phyloP scores from a whole-genome alignment of 2,797 vertebrate genomes.

The Microtus agrestis region DNA sequence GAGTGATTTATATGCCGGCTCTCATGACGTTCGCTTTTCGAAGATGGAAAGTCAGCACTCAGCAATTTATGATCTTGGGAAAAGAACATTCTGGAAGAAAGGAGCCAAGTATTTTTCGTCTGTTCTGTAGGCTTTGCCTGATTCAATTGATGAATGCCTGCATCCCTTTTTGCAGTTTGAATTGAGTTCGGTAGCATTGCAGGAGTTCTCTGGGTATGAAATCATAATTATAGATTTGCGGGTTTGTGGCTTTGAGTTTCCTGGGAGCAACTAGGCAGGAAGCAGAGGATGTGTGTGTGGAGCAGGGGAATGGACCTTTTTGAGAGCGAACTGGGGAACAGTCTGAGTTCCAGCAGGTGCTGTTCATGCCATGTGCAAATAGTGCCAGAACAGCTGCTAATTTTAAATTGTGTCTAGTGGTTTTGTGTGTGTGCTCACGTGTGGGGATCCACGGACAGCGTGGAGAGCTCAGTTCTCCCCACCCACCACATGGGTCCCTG shows the following conservation, averaged over 20 bases:
- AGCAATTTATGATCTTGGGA: constrained; percentile 60
- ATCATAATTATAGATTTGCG: background rate
- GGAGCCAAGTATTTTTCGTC: constrained; percentile 26
- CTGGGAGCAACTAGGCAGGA: background rate
- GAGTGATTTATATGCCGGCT: constrained; percentile 59
- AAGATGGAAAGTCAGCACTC: constrained; percentile 51
- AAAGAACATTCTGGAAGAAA: constrained; percentile 39
- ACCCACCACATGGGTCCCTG: background rate
- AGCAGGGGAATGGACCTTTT: too few relatives aligned
- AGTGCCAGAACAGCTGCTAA: background rate
- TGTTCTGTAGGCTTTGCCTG: constrained; percentile 10
- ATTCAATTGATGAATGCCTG: background rate
- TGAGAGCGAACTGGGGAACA: background rate
- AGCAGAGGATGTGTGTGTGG: background rate
- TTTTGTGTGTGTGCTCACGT: background rate
- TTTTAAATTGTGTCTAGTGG: background rate
- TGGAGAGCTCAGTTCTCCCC: background rate
- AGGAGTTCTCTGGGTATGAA: background rate
- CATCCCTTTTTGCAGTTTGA: constrained; percentile 13
- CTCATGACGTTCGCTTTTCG: background rate
- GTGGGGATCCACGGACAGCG: background rate
- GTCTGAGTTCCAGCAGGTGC: background rate
- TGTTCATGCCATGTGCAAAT: background rate
- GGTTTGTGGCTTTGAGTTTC: background rate
- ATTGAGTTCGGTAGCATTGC: background rate